Evolutionary conservation across 2,113 vertebrate species (phyloP).

Genomic region (Colinus virginianus): DNA sequence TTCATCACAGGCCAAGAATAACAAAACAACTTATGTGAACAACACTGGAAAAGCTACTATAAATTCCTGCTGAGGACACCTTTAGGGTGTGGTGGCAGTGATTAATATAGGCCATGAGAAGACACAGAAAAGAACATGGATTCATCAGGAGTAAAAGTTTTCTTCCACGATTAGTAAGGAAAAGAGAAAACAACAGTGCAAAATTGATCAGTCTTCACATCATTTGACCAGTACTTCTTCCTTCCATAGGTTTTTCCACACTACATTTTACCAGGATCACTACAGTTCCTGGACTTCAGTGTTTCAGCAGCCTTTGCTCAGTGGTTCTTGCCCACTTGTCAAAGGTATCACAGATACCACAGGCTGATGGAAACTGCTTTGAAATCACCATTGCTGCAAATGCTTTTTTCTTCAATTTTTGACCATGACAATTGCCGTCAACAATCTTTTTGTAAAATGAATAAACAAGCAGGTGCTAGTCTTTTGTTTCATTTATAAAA

Average conservation of each 20-base stretch:
- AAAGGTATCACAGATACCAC: background rate
- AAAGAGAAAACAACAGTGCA: background rate
- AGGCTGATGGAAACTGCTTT: background rate
- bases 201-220: background rate
- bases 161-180: background rate
- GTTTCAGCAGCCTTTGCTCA: background rate
- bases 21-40: background rate
- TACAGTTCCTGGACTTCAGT: background rate
- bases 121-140: background rate
- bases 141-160: background rate
- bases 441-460: background rate
- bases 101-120: background rate
- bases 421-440: background rate
- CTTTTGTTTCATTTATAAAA: background rate
- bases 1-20: background rate
- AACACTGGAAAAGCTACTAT: background rate
- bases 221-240: background rate
- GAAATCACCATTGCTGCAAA: background rate
- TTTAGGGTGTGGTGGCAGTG: background rate
- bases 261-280: background rate
- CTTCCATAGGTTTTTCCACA: background rate
- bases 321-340: background rate
- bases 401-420: background rate
- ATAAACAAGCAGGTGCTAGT: background rate
- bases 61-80: background rate